These are phyloP conservation scores for Muraenolepis orangiensis DNA, from an alignment of 2,797 vertebrate genomes.

Conservation along the genomic window DNA sequence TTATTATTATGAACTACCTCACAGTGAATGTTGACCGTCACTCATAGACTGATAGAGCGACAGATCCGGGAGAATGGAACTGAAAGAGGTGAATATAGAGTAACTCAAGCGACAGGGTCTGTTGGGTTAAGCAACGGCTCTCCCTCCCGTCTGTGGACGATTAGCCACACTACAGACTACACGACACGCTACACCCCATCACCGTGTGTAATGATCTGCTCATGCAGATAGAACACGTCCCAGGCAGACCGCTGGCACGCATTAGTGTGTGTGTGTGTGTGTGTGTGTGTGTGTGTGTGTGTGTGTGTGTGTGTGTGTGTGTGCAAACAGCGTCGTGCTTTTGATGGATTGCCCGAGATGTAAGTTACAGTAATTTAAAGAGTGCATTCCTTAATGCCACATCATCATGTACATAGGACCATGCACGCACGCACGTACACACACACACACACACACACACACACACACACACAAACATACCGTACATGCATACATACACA, in stretches of 20 bases:
- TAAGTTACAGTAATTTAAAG: not conserved
- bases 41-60: not conserved
- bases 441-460: slow-evolving; percentile 1
- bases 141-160: slow-evolving; percentile 14
- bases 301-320: slow-evolving; percentile 11
- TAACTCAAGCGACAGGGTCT: not conserved
- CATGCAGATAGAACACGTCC: slow-evolving; percentile 24
- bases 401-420: not conserved
- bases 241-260: slow-evolving; percentile 20
- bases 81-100: not conserved
- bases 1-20: too few species aligned
- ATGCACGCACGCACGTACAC: too few species aligned
- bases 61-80: not conserved
- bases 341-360: slow-evolving; percentile 25
- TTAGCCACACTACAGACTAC: slow-evolving; percentile 18
- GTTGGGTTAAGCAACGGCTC: slow-evolving; percentile 7
- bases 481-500: not conserved
- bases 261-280: slow-evolving; percentile 34
- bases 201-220: slow-evolving; percentile 35
- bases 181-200: slow-evolving; percentile 21
- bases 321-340: slow-evolving; percentile 31
- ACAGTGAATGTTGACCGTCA: not conserved
- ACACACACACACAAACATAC: not conserved
- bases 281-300: slow-evolving; percentile 15
- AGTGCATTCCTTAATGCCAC: slow-evolving; percentile 30